These are phyloP conservation scores for Sebastes oblongus DNA, from an alignment of 2,797 vertebrate species.

Conservation along the genomic window DNA sequence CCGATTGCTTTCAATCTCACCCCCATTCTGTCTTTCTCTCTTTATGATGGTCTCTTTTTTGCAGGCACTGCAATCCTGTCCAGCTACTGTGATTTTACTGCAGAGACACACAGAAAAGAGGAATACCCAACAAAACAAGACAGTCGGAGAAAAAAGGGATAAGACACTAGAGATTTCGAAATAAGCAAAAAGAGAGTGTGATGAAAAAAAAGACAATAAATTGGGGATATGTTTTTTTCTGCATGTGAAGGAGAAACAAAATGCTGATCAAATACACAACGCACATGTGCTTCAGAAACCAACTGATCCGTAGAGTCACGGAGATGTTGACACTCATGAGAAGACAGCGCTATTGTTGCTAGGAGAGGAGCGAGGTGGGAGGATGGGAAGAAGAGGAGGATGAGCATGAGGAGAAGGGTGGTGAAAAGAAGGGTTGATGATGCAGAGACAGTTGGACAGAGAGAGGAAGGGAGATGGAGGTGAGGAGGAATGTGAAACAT, in stretches of 20 bases:
- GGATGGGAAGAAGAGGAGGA: background rate
- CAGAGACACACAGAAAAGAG: constrained; percentile 29
- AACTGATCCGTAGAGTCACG: constrained; percentile 11
- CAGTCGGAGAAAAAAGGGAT: background rate
- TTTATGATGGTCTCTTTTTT: constrained; percentile 41
- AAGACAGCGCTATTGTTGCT: constrained; percentile 48
- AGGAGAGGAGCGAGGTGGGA: constrained; percentile 34
- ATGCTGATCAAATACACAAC: background rate
- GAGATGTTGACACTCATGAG: constrained; percentile 35
- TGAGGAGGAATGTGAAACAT: constrained; percentile 32
- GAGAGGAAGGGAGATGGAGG: constrained; percentile 25
- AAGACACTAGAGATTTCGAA: background rate
- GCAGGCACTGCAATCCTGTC: constrained; percentile 47
- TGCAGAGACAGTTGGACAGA: constrained; percentile 34
- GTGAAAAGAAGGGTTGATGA: constrained; percentile 35
- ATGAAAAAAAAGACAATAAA: background rate
- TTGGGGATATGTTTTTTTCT: background rate
- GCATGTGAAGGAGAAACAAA: background rate
- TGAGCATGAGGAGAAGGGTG: constrained; percentile 3
- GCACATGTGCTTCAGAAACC: background rate
- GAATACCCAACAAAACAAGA: constrained; percentile 26
- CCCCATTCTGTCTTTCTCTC: constrained; percentile 60
- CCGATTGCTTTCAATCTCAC: constrained; percentile 49
- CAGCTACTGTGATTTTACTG: constrained; percentile 43
- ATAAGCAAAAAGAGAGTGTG: background rate